Conservation (phyloP, 2,888 invertebrate genomes). For the Polydesmus complanatus region DNA sequence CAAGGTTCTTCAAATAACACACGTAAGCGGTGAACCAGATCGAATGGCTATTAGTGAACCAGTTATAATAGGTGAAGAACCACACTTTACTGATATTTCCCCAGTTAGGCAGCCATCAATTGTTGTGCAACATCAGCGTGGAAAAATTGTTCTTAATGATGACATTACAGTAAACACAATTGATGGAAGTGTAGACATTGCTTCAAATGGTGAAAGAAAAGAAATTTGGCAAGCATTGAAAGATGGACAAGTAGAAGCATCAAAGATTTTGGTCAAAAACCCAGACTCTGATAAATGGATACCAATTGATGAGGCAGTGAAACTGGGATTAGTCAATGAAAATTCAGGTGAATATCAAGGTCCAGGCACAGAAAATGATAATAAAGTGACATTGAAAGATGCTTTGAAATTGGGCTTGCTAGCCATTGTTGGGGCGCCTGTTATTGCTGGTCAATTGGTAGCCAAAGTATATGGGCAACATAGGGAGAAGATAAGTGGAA, state of each 20-base stretch:
- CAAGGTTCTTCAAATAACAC: conserved; percentile 53
- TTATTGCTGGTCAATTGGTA: conserved; percentile 73
- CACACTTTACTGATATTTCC: conserved; percentile 27
- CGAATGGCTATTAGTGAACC: conserved; percentile 51
- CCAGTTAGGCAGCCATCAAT: conserved; percentile 38
- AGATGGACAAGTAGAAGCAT: conserved; percentile 54
- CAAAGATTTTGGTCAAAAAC: conserved; percentile 48
- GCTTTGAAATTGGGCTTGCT: conserved; percentile 74
- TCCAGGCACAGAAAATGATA: conserved; percentile 41
- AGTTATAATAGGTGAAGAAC: background rate
- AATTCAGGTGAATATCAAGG: conserved; percentile 51
- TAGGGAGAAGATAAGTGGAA: no score
- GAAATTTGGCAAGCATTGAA: conserved; percentile 61
- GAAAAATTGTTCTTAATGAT: conserved; percentile 53
- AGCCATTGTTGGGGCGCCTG: conserved; percentile 73
- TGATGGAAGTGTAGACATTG: conserved; percentile 56
- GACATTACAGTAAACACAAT: conserved; percentile 66
- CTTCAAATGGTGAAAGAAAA: conserved; percentile 42
- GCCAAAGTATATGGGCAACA: conserved; percentile 3
- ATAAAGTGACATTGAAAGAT: conserved; percentile 44
- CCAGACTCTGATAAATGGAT: conserved; percentile 66
- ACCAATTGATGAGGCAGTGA: conserved; percentile 64
- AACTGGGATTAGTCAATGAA: conserved; percentile 61
- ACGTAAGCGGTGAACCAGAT: conserved; percentile 54
- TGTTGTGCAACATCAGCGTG: no score